Percentiles rank a stretch among this genome's conserved stretches.
Evolutionary conservation across 1,140 invertebrate genomes (phyloP).

Genomic region (Pectinophora gossypiella): DNA sequence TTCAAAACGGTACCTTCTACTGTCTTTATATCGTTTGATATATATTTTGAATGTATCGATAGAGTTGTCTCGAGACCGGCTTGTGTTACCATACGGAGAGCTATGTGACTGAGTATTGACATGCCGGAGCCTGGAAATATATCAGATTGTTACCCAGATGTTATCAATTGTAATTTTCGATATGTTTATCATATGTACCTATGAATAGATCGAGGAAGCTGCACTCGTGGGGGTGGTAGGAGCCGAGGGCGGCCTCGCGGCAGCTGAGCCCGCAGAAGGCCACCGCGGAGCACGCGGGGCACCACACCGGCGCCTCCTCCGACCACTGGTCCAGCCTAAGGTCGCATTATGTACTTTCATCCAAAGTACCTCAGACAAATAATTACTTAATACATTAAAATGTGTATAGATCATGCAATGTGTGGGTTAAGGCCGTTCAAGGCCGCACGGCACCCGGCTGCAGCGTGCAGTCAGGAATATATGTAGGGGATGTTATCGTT

Average conservation of each 20-base stretch:
- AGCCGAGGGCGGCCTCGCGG: constrained; percentile 77
- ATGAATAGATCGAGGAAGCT: constrained; percentile 83
- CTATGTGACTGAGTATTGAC: constrained; percentile 85
- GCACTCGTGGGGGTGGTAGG: constrained; percentile 91
- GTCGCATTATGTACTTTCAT: too few relatives aligned
- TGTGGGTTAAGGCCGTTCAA: too few relatives aligned
- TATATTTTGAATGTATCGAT: constrained; percentile 68
- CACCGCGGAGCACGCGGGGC: constrained; percentile 83
- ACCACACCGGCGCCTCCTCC: constrained; percentile 81
- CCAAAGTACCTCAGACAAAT: too few relatives aligned
- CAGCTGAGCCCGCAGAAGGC: constrained; percentile 86
- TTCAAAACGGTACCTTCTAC: constrained; percentile 48
- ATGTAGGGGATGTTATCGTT: too few relatives aligned
- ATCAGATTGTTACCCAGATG: neutral
- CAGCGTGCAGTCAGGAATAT: too few relatives aligned
- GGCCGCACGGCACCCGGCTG: too few relatives aligned
- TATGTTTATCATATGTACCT: constrained; percentile 57
- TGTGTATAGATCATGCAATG: too few relatives aligned
- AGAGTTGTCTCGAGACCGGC: constrained; percentile 72
- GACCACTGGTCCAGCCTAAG: constrained; percentile 51
- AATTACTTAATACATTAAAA: too few relatives aligned
- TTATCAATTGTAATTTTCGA: neutral
- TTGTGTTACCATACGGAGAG: constrained; percentile 85
- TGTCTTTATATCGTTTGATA: constrained; percentile 43
- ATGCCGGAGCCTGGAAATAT: constrained; percentile 81